Evolutionary conservation across 2,113 vertebrate genomes (phyloP).

Genomic region (Esox niger): DNA sequence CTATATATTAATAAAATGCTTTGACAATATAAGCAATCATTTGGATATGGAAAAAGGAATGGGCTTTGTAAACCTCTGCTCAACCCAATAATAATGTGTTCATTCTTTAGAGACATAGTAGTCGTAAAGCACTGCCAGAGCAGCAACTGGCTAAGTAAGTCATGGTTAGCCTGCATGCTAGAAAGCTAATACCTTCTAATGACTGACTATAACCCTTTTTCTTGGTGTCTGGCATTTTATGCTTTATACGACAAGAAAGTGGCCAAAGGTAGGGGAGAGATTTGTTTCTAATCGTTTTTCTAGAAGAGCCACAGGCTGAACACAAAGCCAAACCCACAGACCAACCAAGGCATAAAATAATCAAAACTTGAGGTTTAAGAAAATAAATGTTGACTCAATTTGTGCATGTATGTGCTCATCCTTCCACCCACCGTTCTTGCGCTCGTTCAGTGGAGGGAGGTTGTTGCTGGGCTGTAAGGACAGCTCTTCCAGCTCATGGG

Average conservation of each 20-base stretch:
- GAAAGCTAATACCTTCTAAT: not conserved
- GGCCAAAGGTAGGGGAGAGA: no score
- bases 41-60: conserved; percentile 35
- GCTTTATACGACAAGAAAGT: no score
- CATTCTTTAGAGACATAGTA: conserved; percentile 51
- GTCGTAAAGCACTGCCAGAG: conserved; percentile 23
- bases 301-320: not conserved
- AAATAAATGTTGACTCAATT: no score
- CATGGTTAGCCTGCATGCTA: conserved; percentile 19
- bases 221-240: no score
- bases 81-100: conserved; percentile 10
- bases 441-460: conserved; percentile 88
- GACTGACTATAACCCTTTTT: not conserved
- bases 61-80: conserved; percentile 22
- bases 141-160: conserved; percentile 13
- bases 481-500: conserved; percentile 90
- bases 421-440: conserved; percentile 88
- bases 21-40: conserved; percentile 30
- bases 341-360: no score
- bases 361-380: no score
- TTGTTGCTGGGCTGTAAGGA: conserved; percentile 84
- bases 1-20: conserved; percentile 28
- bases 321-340: no score
- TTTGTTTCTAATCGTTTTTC: not conserved
- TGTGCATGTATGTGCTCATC: not conserved